Percentiles rank a stretch among this genome's conserved stretches.
Conservation (phyloP, 2,888 invertebrate genomes). For the Drosophila histrio region DNA sequence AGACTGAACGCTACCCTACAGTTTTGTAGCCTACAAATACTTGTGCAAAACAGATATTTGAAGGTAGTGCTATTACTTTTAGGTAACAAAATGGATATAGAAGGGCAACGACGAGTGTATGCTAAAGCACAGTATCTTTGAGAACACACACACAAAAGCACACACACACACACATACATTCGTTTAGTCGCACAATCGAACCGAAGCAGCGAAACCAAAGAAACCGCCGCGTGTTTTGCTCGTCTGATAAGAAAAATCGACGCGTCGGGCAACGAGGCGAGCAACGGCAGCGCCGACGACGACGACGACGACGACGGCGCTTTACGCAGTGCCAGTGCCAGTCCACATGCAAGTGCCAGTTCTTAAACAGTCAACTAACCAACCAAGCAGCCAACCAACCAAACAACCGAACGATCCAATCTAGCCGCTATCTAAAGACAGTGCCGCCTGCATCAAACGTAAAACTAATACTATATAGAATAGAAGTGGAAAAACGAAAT, state of each 20-base stretch:
- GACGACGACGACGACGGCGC: conserved; percentile 8
- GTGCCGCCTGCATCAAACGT: conserved; percentile 27
- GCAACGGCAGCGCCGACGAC: conserved; percentile 12
- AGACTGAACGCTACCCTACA: not conserved
- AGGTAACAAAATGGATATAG: conserved; percentile 30
- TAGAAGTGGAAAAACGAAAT: not conserved
- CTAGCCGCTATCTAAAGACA: conserved; percentile 44
- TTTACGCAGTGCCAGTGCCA: conserved; percentile 30
- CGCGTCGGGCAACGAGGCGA: conserved; percentile 23
- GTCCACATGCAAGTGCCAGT: conserved; percentile 23
- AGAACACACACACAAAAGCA: conserved; percentile 11
- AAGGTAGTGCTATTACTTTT: conserved; percentile 8
- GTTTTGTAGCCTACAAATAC: not conserved
- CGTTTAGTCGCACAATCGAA: conserved; percentile 16
- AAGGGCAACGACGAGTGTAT: conserved; percentile 12
- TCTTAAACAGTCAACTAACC: conserved; percentile 37
- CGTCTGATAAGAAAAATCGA: conserved; percentile 50
- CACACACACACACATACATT: conserved; percentile 3
- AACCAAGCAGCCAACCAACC: conserved; percentile 9
- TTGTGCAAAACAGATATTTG: conserved; percentile 21
- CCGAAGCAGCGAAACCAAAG: conserved; percentile 35
- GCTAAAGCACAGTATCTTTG: conserved; percentile 13
- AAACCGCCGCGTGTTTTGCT: conserved; percentile 55
- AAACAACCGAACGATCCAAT: conserved; percentile 44
- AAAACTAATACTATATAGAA: not conserved